Conservation (phyloP, 2,797 vertebrate genomes). For the Sebastes miniatus region DNA sequence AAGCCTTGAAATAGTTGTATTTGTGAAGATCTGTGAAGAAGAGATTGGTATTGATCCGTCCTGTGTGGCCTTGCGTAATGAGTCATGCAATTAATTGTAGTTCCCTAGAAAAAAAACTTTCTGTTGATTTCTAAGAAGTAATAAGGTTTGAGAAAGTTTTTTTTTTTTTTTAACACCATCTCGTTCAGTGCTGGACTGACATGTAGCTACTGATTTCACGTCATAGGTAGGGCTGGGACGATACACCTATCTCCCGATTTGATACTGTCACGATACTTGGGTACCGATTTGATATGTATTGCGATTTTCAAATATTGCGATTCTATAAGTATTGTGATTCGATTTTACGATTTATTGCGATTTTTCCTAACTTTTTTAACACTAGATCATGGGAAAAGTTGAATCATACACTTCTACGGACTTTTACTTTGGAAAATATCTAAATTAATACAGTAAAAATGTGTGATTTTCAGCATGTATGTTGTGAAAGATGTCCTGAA, state of each 20-base stretch:
- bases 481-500: fast-evolving
- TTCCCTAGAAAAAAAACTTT: constrained; percentile 10
- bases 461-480: fast-evolving
- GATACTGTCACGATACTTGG: too few relatives aligned
- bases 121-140: constrained; percentile 4
- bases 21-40: constrained; percentile 21
- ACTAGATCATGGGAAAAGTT: too few relatives aligned
- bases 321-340: too few relatives aligned
- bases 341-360: fast-evolving
- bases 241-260: too few relatives aligned
- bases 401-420: too few relatives aligned
- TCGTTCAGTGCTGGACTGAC: background rate
- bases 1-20: constrained; percentile 1
- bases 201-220: background rate
- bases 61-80: background rate
- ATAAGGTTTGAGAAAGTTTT: background rate
- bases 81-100: constrained; percentile 17
- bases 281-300: too few relatives aligned
- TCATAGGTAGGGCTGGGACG: background rate
- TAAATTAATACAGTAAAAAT: fast-evolving
- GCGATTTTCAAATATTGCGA: too few relatives aligned
- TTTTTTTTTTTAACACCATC: background rate
- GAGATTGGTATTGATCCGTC: constrained; percentile 44
- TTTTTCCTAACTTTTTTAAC: too few relatives aligned
- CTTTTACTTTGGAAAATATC: too few relatives aligned